phyloP scores from a whole-genome alignment of 2,888 invertebrate genomes.

The Acleris cristana region DNA sequence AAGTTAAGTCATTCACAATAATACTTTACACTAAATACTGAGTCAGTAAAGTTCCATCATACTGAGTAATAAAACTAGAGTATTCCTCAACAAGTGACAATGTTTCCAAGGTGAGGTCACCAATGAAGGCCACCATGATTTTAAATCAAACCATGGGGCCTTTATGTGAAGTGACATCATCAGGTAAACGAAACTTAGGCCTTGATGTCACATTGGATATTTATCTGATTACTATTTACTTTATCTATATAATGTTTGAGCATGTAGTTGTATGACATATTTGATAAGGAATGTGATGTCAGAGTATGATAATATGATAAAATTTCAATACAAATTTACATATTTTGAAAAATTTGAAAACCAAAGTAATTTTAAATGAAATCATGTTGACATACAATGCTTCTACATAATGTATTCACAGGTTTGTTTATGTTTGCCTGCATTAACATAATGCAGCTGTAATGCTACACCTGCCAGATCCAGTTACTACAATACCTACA shows the following conservation, averaged over 20 bases:
- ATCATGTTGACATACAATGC: too few species aligned
- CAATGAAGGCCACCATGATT: conserved; percentile 24
- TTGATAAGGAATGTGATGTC: conserved; percentile 22
- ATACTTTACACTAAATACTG: neutral
- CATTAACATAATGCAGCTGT: conserved; percentile 39
- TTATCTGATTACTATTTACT: conserved; percentile 8
- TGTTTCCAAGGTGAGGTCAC: conserved; percentile 24
- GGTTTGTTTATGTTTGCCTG: conserved; percentile 3
- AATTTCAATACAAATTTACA: too few species aligned
- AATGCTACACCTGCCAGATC: conserved; percentile 30
- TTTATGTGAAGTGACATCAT: conserved; percentile 30
- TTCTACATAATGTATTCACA: too few species aligned
- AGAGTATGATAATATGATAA: neutral
- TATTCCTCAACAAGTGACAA: conserved; percentile 31
- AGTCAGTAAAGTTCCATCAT: neutral
- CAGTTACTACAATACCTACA: conserved; percentile 13
- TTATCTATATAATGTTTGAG: neutral
- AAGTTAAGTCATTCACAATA: too few species aligned
- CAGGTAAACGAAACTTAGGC: conserved; percentile 26
- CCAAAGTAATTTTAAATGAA: too few species aligned
- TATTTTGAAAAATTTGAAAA: too few species aligned
- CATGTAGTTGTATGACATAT: conserved; percentile 42
- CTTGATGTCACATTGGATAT: conserved; percentile 22
- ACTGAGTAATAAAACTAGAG: conserved; percentile 13
- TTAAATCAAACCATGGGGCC: conserved; percentile 20